phyloP scores from a whole-genome alignment of 2,113 vertebrate genomes.

The Genyomyrus donnyi region DNA sequence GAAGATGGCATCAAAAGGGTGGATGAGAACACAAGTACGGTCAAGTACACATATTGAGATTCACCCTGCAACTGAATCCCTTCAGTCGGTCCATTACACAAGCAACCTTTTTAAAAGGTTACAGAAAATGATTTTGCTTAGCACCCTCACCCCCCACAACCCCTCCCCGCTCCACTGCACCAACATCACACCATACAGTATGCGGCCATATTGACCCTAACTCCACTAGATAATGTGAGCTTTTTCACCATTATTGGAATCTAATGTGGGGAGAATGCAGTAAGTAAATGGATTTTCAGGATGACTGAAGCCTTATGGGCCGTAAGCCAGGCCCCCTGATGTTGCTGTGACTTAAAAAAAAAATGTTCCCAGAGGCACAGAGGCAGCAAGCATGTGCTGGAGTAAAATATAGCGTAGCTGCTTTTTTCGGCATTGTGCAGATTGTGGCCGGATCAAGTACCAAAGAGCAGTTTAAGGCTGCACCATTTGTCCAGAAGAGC shows the following conservation, averaged over 20 bases:
- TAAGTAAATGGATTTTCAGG: conserved; percentile 11
- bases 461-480: neutral
- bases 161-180: neutral
- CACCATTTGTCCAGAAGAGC: neutral
- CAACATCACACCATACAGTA: neutral
- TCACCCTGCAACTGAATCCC: neutral
- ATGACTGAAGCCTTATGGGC: neutral
- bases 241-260: neutral
- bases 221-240: neutral
- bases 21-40: neutral
- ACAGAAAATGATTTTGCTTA: neutral
- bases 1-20: neutral
- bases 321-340: neutral
- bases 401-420: neutral
- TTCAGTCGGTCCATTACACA: neutral
- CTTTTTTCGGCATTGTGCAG: neutral
- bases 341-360: neutral
- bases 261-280: neutral
- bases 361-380: neutral
- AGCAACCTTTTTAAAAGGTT: neutral
- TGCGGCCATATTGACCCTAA: neutral
- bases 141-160: neutral
- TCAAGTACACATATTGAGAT: neutral
- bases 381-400: neutral
- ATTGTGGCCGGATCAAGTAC: neutral